A percentile compares a stretch with the other conserved stretches of the same genome.
Evolutionary conservation across 2,888 invertebrate species (phyloP).

Genomic region (Patella depressa): DNA sequence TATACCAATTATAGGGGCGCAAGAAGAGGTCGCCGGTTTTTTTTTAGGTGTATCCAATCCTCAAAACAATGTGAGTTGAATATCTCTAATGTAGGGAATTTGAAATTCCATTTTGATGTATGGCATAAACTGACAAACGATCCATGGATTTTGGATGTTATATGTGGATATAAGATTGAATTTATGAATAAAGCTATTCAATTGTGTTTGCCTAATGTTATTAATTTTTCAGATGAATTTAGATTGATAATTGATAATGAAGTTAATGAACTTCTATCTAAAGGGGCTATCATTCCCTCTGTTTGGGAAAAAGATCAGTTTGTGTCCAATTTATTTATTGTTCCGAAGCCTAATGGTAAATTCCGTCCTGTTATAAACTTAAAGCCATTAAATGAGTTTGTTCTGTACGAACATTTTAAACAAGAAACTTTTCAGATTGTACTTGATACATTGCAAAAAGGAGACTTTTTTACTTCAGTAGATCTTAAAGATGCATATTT

Average conservation of each 20-base stretch:
- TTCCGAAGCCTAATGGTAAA: conserved; percentile 6
- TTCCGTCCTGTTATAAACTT: background rate
- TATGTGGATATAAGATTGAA: background rate
- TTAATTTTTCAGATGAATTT: background rate
- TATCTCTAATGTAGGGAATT: background rate
- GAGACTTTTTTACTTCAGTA: background rate
- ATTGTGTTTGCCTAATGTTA: background rate
- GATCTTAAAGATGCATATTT: background rate
- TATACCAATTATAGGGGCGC: background rate
- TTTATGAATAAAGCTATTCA: background rate
- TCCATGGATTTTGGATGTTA: conserved; percentile 3
- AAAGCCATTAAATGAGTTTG: conserved; percentile 1
- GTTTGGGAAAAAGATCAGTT: background rate
- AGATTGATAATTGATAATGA: background rate
- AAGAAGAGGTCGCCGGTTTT: background rate
- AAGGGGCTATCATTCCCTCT: background rate
- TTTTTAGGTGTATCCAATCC: background rate
- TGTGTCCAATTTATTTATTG: background rate
- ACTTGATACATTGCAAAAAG: background rate
- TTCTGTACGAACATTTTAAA: background rate
- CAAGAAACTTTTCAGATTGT: background rate
- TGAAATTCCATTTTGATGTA: background rate
- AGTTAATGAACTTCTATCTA: background rate
- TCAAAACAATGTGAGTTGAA: background rate
- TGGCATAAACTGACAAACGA: background rate